Evolutionary conservation across 2,797 vertebrate species (phyloP), one percentile per base, ranked within the genome.

Genomic region (Poecile montanus): DNA sequence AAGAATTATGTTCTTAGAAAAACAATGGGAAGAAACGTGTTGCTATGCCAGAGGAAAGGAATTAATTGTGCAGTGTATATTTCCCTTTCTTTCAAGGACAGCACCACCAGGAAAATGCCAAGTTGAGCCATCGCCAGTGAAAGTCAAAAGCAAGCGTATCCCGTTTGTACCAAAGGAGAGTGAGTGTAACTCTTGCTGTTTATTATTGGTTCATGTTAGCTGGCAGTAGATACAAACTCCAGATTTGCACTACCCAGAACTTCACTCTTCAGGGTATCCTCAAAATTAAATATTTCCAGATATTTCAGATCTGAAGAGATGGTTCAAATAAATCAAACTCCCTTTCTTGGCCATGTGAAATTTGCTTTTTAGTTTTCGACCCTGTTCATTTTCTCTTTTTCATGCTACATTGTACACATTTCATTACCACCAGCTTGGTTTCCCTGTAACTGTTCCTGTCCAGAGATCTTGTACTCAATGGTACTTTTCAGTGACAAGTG

Each of bases 21-120:
- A 92, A 74, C 65, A 93, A 83, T 54, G 57, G 22, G 50, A 94
- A 91, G 38, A 57, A 67, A 71, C 50, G 36, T 13, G 23, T 67
- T 16, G 16, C 0, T 0, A 65, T 72, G 83, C 53, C 47, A 84
- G 42, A 81, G 65, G 71, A 88, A 73, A 81, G 38, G 87, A 83
- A 71, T 78, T 91, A 85, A 95, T 88, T 50, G 32, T 88, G 34
- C 23, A 5, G 77, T 38, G 6, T 77, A 34, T 42, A 48, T 88
- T 85, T 87, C 72, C 53, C 29, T 94, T 85, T 97, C 25, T 95
- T 94, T 91, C 25, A 97, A 99, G 99, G 97, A 98, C 99, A 47
- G 99, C 99, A 27, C 98, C 99, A 38, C 99, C 99, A 1, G 97
- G 98, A 96, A 98, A 98, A 72, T 99, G 99, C 94, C 98, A 90